These are phyloP conservation scores for Drosophila repleta DNA, from an alignment of 1,140 invertebrate genomes.

Conservation along the genomic window DNA sequence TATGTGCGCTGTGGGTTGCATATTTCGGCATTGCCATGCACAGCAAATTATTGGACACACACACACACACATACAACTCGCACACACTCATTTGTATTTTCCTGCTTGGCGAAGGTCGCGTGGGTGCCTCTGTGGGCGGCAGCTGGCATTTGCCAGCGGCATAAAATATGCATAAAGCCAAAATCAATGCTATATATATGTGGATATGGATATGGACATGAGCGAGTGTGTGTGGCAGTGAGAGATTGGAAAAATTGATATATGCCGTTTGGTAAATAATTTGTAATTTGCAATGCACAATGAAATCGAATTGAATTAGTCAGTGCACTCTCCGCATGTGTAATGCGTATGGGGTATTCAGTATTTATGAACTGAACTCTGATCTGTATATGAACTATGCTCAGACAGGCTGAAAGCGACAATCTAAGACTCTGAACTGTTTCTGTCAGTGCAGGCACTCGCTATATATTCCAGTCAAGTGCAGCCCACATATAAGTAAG, in stretches of 20 bases:
- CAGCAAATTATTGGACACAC: constrained; percentile 64
- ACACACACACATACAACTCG: too few species aligned
- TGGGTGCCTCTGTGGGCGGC: constrained; percentile 47
- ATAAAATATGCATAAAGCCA: constrained; percentile 61
- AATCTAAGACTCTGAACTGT: not conserved
- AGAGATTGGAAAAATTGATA: constrained; percentile 65
- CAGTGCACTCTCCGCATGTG: constrained; percentile 9
- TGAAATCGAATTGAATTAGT: constrained; percentile 72
- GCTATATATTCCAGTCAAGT: not conserved
- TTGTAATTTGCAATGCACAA: constrained; percentile 64
- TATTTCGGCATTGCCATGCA: constrained; percentile 64
- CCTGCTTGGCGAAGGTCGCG: constrained; percentile 66
- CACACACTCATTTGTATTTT: constrained; percentile 45
- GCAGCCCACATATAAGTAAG: not conserved
- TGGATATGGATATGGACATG: not conserved
- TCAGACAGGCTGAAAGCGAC: too few species aligned
- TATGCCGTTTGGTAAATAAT: constrained; percentile 65
- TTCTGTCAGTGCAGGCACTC: not conserved
- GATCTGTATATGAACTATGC: too few species aligned
- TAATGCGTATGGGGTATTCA: not conserved
- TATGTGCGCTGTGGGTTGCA: constrained; percentile 51
- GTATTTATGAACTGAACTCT: too few species aligned
- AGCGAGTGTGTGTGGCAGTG: constrained; percentile 13
- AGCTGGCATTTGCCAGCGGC: constrained; percentile 27
- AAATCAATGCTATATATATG: constrained; percentile 57